These are phyloP conservation scores for Clivina fossor DNA, from an alignment of 2,888 invertebrate genomes.

Conservation along the genomic window DNA sequence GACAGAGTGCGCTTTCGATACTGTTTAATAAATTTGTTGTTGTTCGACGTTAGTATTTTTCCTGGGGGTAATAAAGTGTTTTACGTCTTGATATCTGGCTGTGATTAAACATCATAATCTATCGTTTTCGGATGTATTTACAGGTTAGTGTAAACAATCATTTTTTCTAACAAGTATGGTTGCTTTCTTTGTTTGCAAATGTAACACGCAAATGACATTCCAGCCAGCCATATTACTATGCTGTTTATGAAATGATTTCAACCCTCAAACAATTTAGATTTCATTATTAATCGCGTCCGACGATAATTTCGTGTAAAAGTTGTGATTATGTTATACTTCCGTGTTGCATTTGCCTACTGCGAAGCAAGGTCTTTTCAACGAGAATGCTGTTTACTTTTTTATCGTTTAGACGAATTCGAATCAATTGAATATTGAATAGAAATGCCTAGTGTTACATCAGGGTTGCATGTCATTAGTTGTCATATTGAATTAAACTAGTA, in stretches of 20 bases:
- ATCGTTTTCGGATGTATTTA: constrained; percentile 32
- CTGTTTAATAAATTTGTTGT: constrained; percentile 45
- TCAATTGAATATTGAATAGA: too few relatives aligned
- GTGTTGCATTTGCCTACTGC: constrained; percentile 35
- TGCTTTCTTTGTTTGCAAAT: constrained; percentile 33
- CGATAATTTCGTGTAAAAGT: background rate
- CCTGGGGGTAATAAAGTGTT: constrained; percentile 44
- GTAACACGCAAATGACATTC: constrained; percentile 31
- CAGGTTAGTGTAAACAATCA: constrained; percentile 32
- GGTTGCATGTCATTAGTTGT: constrained; percentile 22
- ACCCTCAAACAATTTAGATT: constrained; percentile 12
- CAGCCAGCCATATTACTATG: constrained; percentile 30
- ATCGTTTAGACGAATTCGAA: constrained; percentile 20
- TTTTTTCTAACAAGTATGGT: constrained; percentile 17
- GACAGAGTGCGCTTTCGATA: constrained; percentile 45
- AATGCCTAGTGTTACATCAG: background rate
- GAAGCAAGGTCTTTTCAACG: constrained; percentile 32
- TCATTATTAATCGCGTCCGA: background rate
- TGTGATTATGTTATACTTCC: constrained; percentile 34
- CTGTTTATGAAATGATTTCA: constrained; percentile 9
- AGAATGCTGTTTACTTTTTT: constrained; percentile 31
- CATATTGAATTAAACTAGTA: constrained; percentile 20
- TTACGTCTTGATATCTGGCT: constrained; percentile 43
- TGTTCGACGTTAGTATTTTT: constrained; percentile 44
- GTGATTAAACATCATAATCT: constrained; percentile 7